Base-by-base conservation (phyloP, 2,888 invertebrate genomes). In the Steromphala cineraria region DNA sequence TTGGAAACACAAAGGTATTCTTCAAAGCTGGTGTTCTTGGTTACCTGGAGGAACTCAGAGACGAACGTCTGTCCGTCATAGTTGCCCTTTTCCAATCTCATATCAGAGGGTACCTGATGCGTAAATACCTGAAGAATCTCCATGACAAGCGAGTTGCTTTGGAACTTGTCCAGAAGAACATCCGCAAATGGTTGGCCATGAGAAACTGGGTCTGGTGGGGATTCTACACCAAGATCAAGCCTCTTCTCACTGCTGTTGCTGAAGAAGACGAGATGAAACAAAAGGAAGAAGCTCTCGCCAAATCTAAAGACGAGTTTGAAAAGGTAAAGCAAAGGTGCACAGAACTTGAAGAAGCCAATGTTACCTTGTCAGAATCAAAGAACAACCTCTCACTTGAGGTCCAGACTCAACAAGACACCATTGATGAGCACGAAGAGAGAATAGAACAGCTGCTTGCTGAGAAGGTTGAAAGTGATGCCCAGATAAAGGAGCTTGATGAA, bases 121-220 rank as follows among this genome's bases (percentile, higher is more conserved):
- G 94, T 84, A 94, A 94, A 91, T 97, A 97, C 93, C 99, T 96
- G 97, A 98, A 98, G 96, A 98, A 97, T 95, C 95, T 99, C 94
- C 98, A 98, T 95, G 98, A 99, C 94, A 99, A 99, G 95, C 96
- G 96, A 94, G 94, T 98, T 94, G 98, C 98, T 92, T 96, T 99
- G 94, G 97, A 98, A 95, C 97, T 99, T 93, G 98, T 99, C 94
- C 99, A 99, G 95, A 97, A 99, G 94, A 99, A 99, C 96, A 96
- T 99, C 95, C 97, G 99, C 95, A 98, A 98, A 94, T 99, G 99
- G 96, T 96, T 99, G 95, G 96, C 98, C 94, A 96, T 99, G 94
- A 97, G 99, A 94, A 99, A 98, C 95, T 99, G 99, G 99, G 97
- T 98, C 94, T 99, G 99, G 99, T 99, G 98, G 98, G 98, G 98